Evolutionary conservation across 2,797 vertebrate genomes (phyloP), one percentile per base, ranked within the genome.

Genomic region (Phaenicophaeus curvirostris): DNA sequence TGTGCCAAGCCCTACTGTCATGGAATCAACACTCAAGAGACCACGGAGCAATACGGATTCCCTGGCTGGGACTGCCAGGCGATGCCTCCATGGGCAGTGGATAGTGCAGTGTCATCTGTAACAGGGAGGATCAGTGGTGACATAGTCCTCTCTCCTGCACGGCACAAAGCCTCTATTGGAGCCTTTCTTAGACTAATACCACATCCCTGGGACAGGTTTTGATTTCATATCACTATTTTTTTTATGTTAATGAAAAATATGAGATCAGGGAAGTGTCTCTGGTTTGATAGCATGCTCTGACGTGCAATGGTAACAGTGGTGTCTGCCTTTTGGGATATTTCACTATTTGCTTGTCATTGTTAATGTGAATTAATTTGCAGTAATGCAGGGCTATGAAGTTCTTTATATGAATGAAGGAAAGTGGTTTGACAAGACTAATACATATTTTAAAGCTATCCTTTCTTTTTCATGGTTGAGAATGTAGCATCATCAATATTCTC

Each of bases 1-100:
- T 33, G 63, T 79, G 25, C 74, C 0, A 4, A 42, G 54, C 35
- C 24, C 62, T 0, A 0, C 6, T 8, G 5, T 16, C 2, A 0
- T 1, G 16, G 10, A 42, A 24, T 25, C 67, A 13, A 0, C 0
- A 10, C 2, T 82, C 20, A 1, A 5, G 63, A 11, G 18, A 3
- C 17, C 0, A 0, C 3, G 57, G 21, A 27, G 51, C 54, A 18
- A 12, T 10, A 20, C 16, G 27, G 35, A 0, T 3, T 8, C 27
- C n/a, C 42, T 62, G 61, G 30, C 19, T 3, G 0, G 15, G 42
- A 28, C 67, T 78, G 72, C 37, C 27, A 7, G 65, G n/a, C 0
- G 1, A 35, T 73, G 72, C 31, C 44, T 72, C 39, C 4, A 0
- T 25, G 31, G 55, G 35, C 67, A 19, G 53, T 11, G 57, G 28